These are phyloP conservation scores for Zygogramma bicolorata DNA, from an alignment of 2,888 invertebrate genomes.

Conservation along the genomic window DNA sequence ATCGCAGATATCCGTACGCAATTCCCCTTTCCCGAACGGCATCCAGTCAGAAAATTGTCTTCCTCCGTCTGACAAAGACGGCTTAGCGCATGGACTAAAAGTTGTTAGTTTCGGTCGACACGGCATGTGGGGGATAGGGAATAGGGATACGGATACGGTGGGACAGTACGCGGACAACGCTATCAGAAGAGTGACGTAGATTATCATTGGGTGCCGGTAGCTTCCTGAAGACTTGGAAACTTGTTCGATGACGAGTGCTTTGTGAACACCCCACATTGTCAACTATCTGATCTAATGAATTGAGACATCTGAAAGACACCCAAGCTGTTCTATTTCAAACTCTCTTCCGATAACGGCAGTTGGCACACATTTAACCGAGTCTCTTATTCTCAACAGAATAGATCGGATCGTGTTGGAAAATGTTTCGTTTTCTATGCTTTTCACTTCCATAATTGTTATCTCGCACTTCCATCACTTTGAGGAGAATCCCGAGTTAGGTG, in stretches of 20 bases:
- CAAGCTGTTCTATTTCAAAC: conserved; percentile 57
- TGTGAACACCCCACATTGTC: conserved; percentile 63
- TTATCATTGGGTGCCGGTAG: conserved; percentile 64
- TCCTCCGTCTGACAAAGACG: conserved; percentile 24
- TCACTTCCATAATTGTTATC: conserved; percentile 32
- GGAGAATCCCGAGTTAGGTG: conserved; percentile 33
- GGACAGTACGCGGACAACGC: conserved; percentile 48
- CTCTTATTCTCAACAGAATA: conserved; percentile 41
- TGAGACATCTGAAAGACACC: conserved; percentile 60
- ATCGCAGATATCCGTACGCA: too few relatives aligned
- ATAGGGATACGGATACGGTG: conserved; percentile 37
- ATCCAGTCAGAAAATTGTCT: background rate
- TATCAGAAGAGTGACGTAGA: conserved; percentile 64
- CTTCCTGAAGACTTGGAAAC: conserved; percentile 66
- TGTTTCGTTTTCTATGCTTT: conserved; percentile 41
- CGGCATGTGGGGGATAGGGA: background rate
- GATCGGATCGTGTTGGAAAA: conserved; percentile 41
- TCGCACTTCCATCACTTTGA: conserved; percentile 28
- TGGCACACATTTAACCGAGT: conserved; percentile 47
- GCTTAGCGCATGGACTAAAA: conserved; percentile 35
- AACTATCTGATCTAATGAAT: conserved; percentile 62
- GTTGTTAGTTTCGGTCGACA: conserved; percentile 24
- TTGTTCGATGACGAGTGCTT: conserved; percentile 63
- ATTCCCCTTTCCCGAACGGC: background rate
- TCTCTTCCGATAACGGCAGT: conserved; percentile 53